A percentile compares a stretch with the other conserved stretches of the same genome.
Conservation (phyloP, 2,888 invertebrate species). For the Slavum lentiscoides region DNA sequence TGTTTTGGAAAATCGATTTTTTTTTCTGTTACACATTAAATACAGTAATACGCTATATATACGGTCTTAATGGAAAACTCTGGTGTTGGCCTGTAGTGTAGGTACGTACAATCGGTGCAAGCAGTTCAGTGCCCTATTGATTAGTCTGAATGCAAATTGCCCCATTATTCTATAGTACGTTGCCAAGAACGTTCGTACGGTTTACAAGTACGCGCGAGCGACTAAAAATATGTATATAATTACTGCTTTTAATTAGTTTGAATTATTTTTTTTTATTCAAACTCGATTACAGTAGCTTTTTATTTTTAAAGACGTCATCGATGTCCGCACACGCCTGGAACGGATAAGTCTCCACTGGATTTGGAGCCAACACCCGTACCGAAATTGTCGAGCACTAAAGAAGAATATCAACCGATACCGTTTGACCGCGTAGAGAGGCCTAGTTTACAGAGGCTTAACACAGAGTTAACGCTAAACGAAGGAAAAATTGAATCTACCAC, state of each 20-base stretch:
- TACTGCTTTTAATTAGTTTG: background rate
- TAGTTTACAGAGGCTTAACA: conserved; percentile 58
- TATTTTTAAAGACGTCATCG: conserved; percentile 74
- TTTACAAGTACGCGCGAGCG: background rate
- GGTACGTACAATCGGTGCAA: conserved; percentile 42
- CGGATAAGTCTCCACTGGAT: conserved; percentile 58
- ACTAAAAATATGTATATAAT: background rate
- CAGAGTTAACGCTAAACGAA: conserved; percentile 57
- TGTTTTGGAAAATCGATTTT: conserved; percentile 6
- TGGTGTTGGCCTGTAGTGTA: background rate
- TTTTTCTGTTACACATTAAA: background rate
- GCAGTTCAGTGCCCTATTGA: conserved; percentile 44
- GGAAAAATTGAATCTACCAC: conserved; percentile 62
- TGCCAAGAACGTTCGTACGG: background rate
- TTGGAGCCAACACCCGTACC: conserved; percentile 56
- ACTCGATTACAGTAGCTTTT: conserved; percentile 27
- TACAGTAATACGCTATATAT: background rate
- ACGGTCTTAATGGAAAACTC: background rate
- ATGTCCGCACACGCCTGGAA: conserved; percentile 71
- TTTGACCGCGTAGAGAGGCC: conserved; percentile 59
- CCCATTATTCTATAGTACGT: background rate
- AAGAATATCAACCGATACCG: conserved; percentile 58
- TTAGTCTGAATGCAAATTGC: conserved; percentile 11
- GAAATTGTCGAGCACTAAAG: conserved; percentile 57
- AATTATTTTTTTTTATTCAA: background rate